Evolutionary conservation across 1,140 invertebrate species (phyloP).

Genomic region (Eupristina koningsbergeri): DNA sequence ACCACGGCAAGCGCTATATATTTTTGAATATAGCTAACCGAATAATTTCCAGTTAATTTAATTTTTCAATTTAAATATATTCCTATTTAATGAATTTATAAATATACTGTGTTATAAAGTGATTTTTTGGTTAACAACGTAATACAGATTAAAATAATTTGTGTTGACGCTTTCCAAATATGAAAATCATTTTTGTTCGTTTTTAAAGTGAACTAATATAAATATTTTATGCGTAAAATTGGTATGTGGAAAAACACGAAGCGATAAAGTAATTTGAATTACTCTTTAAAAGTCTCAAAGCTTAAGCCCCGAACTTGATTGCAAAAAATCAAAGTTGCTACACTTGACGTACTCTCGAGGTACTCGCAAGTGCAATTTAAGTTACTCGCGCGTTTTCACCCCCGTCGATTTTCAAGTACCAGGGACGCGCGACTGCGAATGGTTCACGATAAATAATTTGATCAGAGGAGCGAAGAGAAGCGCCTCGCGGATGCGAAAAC

Average conservation of each 20-base stretch:
- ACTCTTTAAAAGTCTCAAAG: conserved; percentile 44
- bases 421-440: conserved; percentile 55
- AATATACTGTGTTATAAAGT: too few species aligned
- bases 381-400: conserved; percentile 59
- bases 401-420: not conserved
- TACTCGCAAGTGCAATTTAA: conserved; percentile 58
- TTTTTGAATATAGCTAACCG: too few species aligned
- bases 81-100: too few species aligned
- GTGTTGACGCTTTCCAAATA: not conserved
- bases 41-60: too few species aligned
- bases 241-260: not conserved
- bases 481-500: too few species aligned
- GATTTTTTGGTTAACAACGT: too few species aligned
- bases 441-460: conserved; percentile 63
- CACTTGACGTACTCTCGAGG: too few species aligned
- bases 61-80: too few species aligned
- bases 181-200: not conserved
- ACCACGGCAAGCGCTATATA: too few species aligned
- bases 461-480: conserved; percentile 53
- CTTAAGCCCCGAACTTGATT: not conserved
- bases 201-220: not conserved
- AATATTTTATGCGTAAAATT: not conserved
- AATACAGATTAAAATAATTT: not conserved
- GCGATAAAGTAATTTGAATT: conserved; percentile 9
- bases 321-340: not conserved